Conservation (phyloP, 2,797 vertebrate species). For the Diplodus puntazzo region DNA sequence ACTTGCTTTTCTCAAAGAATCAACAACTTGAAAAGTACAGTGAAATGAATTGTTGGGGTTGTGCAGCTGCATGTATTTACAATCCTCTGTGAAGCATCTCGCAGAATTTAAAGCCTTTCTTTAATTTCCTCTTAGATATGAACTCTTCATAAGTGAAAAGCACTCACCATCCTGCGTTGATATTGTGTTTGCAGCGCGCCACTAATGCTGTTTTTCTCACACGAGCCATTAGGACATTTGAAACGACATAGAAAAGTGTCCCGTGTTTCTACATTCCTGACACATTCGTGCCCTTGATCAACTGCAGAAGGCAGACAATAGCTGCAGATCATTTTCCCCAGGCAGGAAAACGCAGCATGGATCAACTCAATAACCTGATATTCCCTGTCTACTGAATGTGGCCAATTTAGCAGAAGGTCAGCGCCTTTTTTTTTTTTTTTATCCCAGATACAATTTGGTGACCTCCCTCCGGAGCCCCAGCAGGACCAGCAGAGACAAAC, state of each 20-base stretch:
- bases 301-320: slow-evolving; percentile 79
- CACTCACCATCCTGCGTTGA: slow-evolving; percentile 56
- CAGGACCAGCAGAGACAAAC: slow-evolving; percentile 76
- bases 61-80: slow-evolving; percentile 78
- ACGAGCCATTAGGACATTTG: slow-evolving; percentile 54
- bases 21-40: slow-evolving; percentile 85
- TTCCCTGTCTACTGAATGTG: slow-evolving; percentile 86
- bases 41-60: slow-evolving; percentile 77
- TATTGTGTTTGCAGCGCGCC: slow-evolving; percentile 67
- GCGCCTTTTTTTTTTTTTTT: slow-evolving; percentile 69
- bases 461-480: slow-evolving; percentile 84
- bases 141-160: slow-evolving; percentile 61
- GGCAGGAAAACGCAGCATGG: slow-evolving; percentile 86
- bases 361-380: slow-evolving; percentile 90
- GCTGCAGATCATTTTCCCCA: slow-evolving; percentile 82
- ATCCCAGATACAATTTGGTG: slow-evolving; percentile 86
- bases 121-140: slow-evolving; percentile 55
- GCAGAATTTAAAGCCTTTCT: slow-evolving; percentile 62
- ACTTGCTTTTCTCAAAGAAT: slow-evolving; percentile 85
- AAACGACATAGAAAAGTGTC: slow-evolving; percentile 60
- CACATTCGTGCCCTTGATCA: slow-evolving; percentile 85
- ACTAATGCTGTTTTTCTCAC: slow-evolving; percentile 45
- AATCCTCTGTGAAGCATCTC: slow-evolving; percentile 61
- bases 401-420: slow-evolving; percentile 89
- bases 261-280: slow-evolving; percentile 71